Evolutionary conservation across 2,888 invertebrate species (phyloP).

Genomic region (Esperia sulphurella): DNA sequence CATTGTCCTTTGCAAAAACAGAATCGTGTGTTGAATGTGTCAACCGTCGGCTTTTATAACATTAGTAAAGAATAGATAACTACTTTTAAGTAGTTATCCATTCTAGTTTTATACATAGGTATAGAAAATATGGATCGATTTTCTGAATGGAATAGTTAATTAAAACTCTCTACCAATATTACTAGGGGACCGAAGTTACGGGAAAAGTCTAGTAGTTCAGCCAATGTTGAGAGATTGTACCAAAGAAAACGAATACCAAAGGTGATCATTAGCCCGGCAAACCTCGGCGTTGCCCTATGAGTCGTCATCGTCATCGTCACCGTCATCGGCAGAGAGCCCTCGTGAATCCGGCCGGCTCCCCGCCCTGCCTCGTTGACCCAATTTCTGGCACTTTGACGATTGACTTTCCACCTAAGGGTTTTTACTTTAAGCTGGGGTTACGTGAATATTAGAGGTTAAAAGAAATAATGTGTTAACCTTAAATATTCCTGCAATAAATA

Average conservation of each 20-base stretch:
- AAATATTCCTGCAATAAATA: too few species aligned
- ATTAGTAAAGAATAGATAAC: not conserved
- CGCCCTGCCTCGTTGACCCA: slow-evolving; percentile 25
- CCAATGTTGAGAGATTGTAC: not conserved
- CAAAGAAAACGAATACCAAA: not conserved
- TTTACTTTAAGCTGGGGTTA: slow-evolving; percentile 6
- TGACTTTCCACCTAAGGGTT: slow-evolving; percentile 32
- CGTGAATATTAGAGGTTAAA: not conserved
- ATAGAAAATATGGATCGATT: too few species aligned
- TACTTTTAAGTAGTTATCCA: too few species aligned
- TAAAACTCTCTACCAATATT: too few species aligned
- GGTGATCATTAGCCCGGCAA: not conserved
- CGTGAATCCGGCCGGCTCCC: not conserved
- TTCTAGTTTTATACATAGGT: too few species aligned
- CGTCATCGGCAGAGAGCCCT: slow-evolving; percentile 8
- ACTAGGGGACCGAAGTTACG: too few species aligned
- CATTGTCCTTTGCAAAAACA: too few species aligned
- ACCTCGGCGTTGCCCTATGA: not conserved
- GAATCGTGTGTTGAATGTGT: too few species aligned
- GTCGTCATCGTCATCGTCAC: slow-evolving; percentile 6
- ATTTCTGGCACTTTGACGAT: slow-evolving; percentile 52
- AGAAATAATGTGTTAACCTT: too few species aligned
- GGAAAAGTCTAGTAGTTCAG: not conserved
- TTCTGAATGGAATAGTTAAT: too few species aligned
- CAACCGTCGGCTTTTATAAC: too few species aligned